phyloP scores from a whole-genome alignment of 2,797 vertebrate genomes.

The Hydrophis major region DNA sequence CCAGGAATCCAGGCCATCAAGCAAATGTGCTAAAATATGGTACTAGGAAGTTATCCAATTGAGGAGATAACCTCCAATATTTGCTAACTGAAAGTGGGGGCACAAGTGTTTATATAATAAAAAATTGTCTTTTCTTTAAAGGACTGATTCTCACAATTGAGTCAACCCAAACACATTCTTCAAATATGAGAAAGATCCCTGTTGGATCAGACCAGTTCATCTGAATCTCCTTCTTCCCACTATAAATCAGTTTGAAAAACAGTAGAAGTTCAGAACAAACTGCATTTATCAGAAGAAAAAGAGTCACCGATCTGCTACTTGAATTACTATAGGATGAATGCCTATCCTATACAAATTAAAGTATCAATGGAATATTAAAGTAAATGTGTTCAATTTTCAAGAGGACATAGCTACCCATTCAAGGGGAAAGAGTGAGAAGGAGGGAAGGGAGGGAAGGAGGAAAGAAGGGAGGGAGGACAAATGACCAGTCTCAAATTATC shows the following conservation, averaged over 20 bases:
- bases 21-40: conserved; percentile 13
- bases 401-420: not conserved
- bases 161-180: not conserved
- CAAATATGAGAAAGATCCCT: not conserved
- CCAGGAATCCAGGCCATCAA: conserved; percentile 29
- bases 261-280: not conserved
- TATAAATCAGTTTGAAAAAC: not conserved
- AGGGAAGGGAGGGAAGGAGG: too few relatives aligned
- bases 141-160: not conserved
- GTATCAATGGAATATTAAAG: too few relatives aligned
- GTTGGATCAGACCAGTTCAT: not conserved
- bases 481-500: not conserved
- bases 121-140: not conserved
- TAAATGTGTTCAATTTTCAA: too few relatives aligned
- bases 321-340: not conserved
- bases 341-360: not conserved
- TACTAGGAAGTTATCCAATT: not conserved
- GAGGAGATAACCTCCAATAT: not conserved
- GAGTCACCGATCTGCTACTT: not conserved
- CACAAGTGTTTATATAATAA: not conserved
- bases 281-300: not conserved
- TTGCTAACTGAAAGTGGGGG: not conserved
- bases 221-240: not conserved
- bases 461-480: not conserved
- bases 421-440: too few relatives aligned